Evolutionary conservation across 1,140 invertebrate genomes (phyloP).

Genomic region (Kradibia gibbosae): DNA sequence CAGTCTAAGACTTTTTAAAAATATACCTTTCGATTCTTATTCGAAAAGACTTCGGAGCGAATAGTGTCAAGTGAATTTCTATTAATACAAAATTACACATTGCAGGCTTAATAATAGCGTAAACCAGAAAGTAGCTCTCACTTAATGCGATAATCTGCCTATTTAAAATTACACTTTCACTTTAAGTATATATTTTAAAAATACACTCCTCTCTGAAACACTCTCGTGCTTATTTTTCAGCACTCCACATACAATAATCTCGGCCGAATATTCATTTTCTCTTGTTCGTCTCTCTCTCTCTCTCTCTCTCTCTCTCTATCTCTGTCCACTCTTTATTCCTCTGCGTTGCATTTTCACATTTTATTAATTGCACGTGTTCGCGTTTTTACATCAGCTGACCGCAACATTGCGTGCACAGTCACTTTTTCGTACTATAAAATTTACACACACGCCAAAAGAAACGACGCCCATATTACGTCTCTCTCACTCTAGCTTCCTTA

Average conservation of each 20-base stretch:
- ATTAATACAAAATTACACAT: background rate
- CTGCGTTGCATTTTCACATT: no score
- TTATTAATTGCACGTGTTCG: background rate
- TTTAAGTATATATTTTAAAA: background rate
- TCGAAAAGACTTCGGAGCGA: no score
- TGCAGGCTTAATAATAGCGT: background rate
- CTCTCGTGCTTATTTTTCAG: background rate
- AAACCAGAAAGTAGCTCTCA: background rate
- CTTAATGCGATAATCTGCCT: background rate
- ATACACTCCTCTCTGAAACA: background rate
- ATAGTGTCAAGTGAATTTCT: no score
- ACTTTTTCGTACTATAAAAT: background rate
- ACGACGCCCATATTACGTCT: background rate
- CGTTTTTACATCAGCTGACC: background rate
- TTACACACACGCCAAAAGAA: background rate
- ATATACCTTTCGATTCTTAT: no score
- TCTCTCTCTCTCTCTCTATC: conserved; percentile 9
- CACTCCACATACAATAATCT: background rate
- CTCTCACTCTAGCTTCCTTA: background rate
- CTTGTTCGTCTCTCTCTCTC: background rate
- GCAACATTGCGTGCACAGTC: background rate
- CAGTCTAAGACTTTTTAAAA: no score
- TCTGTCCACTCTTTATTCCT: no score
- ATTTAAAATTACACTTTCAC: background rate
- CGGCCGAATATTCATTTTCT: background rate